Percentiles rank a stretch among this genome's conserved stretches.
phyloP scores from a whole-genome alignment of 2,113 vertebrate genomes.

The Malurus elegans region DNA sequence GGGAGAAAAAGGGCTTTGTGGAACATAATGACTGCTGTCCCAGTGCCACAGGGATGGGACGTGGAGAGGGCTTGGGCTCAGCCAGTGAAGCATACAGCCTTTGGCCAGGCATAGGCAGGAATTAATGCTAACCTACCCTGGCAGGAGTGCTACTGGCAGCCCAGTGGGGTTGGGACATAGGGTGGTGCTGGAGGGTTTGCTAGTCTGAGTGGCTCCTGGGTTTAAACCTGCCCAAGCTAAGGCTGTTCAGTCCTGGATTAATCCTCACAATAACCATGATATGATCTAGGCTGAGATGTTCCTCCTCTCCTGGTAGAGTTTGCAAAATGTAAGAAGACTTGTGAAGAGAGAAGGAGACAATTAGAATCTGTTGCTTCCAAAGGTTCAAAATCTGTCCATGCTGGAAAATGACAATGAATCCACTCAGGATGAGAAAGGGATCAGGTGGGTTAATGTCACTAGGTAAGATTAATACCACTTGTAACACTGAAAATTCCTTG shows the following conservation, averaged over 20 bases:
- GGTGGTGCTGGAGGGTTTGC: not conserved
- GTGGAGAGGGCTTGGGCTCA: not conserved
- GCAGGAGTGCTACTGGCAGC: not conserved
- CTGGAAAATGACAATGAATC: not conserved
- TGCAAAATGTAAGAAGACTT: not conserved
- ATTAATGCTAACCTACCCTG: not conserved
- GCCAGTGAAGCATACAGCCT: not conserved
- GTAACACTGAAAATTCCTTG: not conserved
- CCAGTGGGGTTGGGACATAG: not conserved
- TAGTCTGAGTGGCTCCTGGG: not conserved
- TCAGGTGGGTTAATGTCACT: not conserved
- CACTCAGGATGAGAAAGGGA: not conserved
- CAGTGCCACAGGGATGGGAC: not conserved
- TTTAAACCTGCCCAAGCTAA: not conserved
- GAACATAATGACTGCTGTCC: not conserved
- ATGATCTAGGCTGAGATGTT: not conserved
- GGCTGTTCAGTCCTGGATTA: not conserved
- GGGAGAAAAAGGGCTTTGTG: not conserved
- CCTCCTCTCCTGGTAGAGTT: not conserved
- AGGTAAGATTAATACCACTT: not conserved
- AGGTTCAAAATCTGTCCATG: not conserved
- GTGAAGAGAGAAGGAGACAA: not conserved
- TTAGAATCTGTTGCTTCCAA: not conserved
- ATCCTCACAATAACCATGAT: not conserved
- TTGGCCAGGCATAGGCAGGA: not conserved